Base-by-base conservation (phyloP, 2,113 vertebrate species). In the Antennarius striatus region DNA sequence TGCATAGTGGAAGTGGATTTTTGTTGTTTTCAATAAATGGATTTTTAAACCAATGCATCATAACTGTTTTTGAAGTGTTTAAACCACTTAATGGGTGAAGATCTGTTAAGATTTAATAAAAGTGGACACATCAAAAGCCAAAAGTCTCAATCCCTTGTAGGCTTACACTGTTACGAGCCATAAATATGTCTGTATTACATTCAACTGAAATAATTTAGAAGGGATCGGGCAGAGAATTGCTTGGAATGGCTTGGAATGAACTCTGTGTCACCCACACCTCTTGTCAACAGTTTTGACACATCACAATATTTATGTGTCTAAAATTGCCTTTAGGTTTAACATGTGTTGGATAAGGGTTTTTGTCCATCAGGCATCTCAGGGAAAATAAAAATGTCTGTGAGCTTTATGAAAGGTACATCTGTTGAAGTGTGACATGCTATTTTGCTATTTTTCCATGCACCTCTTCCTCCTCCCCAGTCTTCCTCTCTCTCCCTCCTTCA, bases 341-440 rank as follows among this genome's bases (percentile, higher is more conserved):
- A 49, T 78, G 60, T 80, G 59, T 71, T 50, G 30, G 49, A 59
- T 40, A 76, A 63, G 39, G 14, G 64, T 53, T 51, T 47, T 59
- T 68, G 62, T 39, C 17, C 22, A 76, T 55, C 62, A 46, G 68
- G 52, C 56, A 56, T 77, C 69, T 67, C 52, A 58, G 47, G 71
- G 68, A 43, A 83, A 83, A 82, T 83, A 69, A 63, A 75, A 81
- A 77, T 77, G 61, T 79, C 56, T 70, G 56, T 59, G 48, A 66
- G 56, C 55, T 65, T 42, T 67, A 49, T 81, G 64, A 80, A 77
- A 73, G 69, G 71, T 77, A 78, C 80, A 73, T 83, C 83, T 79
- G 77, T 78, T 67, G 69, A 73, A 58, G 74, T 83, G 79, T 79
- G 69, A 81, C 82, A 80, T 71, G 69, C 62, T 68, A 36, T 71